These are phyloP conservation scores for Lepidocyrtoides sp. DNA, from an alignment of 2,888 invertebrate species.

Conservation along the genomic window DNA sequence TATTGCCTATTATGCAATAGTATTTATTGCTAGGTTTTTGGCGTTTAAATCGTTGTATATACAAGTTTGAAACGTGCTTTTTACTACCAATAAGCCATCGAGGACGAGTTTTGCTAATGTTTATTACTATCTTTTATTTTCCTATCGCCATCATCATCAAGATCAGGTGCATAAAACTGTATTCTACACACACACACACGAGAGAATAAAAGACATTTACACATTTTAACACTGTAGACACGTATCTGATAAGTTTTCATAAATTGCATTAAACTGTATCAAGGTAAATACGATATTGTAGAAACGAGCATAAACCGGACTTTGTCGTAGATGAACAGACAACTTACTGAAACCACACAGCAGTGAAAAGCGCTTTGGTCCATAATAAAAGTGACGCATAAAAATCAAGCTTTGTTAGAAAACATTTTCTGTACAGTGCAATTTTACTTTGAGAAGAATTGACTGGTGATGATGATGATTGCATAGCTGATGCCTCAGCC, in stretches of 20 bases:
- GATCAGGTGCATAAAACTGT: conserved; percentile 48
- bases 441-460: too few species aligned
- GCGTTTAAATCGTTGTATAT: conserved; percentile 57
- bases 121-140: conserved; percentile 65
- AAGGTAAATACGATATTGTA: not conserved
- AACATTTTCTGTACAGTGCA: not conserved
- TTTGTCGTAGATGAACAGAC: not conserved
- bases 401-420: conserved; percentile 20
- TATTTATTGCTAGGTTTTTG: conserved; percentile 41
- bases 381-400: not conserved
- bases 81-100: conserved; percentile 68
- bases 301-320: not conserved
- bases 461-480: conserved; percentile 34
- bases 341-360: not conserved
- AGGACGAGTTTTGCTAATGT: conserved; percentile 78
- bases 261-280: conserved; percentile 29
- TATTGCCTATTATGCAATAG: conserved; percentile 1
- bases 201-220: not conserved
- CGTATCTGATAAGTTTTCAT: not conserved
- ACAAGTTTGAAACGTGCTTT: conserved; percentile 63
- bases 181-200: not conserved
- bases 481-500: not conserved
- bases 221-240: not conserved
- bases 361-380: not conserved
- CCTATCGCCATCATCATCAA: conserved; percentile 56